Evolutionary conservation across 2,113 vertebrate species (phyloP), one percentile per base, ranked within the genome.

Genomic region (Theristicus caerulescens): DNA sequence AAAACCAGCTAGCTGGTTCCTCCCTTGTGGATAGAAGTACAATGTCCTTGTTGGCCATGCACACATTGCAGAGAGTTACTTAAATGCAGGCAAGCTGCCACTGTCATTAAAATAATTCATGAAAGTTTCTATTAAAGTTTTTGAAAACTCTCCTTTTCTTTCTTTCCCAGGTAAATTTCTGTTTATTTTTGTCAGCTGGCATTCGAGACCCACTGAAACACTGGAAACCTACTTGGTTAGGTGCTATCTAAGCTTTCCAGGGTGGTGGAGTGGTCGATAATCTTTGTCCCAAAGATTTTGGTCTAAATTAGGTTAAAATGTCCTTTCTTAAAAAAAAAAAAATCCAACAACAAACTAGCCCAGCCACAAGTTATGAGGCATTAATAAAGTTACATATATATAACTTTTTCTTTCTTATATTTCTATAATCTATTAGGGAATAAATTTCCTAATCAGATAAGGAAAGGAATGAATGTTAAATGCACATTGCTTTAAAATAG

Each of bases 401-500:
- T 62, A 73, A 77, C 7, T 32, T 58, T 79, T n/a, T 72, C 14
- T 70, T 65, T 81, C 27, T 86, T 74, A 31, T 65, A 69, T 88
- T 94, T 92, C 71, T 91, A 51, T 71, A 78, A 83, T 59, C 73
- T 90, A 16, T n/a, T 52, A 73, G 58, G 62, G 70, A 93, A 92
- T 95, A 44, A 40, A 90, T 90, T 86, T 74, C 55, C 62, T 74
- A 58, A 93, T 91, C 88, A 78, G 86, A 93, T 80, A 93, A 93
- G 59, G 76, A 88, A 88, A 90, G 52, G 77, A 95, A 95, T 96
- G 90, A 98, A 93, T 92, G 94, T 96, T 93, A 93, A 95, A 94
- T 67, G 57, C 44, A 59, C 87, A 86, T 89, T 82, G 93, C 94
- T 96, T 98, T 98, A 97, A 98, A 97, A 97, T 96, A 98, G 97